These are phyloP conservation scores for Paedocypris micromegethes DNA, from an alignment of 2,797 vertebrate genomes.

Conservation along the genomic window DNA sequence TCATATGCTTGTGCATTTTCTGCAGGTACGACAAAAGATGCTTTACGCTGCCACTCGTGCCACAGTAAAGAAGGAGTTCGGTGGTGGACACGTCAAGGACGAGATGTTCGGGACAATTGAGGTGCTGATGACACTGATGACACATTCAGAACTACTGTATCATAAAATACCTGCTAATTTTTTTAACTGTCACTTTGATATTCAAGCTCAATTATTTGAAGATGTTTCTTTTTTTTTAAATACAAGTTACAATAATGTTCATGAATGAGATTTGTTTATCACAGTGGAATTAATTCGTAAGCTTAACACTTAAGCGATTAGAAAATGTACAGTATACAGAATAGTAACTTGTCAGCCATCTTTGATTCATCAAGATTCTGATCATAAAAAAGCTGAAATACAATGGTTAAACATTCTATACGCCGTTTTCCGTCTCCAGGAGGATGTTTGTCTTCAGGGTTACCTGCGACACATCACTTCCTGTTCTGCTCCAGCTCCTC, in stretches of 20 bases:
- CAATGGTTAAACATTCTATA: not conserved
- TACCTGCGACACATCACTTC: constrained; percentile 87
- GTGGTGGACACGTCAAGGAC: constrained; percentile 92
- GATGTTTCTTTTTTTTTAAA: no score
- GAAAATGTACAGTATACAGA: no score
- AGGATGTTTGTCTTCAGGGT: constrained; percentile 86
- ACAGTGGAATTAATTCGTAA: no score
- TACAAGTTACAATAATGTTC: no score
- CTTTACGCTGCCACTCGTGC: constrained; percentile 91
- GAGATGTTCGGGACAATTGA: constrained; percentile 91
- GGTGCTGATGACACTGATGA: constrained; percentile 62
- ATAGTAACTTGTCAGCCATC: no score
- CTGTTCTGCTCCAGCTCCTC: constrained; percentile 82
- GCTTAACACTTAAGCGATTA: no score
- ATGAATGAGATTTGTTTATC: no score
- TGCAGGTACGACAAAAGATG: constrained; percentile 97
- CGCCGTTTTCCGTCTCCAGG: constrained; percentile 64
- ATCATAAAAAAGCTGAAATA: not conserved
- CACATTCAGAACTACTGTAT: no score
- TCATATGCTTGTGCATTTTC: not conserved
- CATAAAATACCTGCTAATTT: no score
- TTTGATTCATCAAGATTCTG: not conserved
- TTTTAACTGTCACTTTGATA: no score
- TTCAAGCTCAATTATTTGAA: no score
- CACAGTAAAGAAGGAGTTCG: constrained; percentile 98